Conservation (phyloP, 1,140 invertebrate genomes). For the Aphaenogaster floridana region DNA sequence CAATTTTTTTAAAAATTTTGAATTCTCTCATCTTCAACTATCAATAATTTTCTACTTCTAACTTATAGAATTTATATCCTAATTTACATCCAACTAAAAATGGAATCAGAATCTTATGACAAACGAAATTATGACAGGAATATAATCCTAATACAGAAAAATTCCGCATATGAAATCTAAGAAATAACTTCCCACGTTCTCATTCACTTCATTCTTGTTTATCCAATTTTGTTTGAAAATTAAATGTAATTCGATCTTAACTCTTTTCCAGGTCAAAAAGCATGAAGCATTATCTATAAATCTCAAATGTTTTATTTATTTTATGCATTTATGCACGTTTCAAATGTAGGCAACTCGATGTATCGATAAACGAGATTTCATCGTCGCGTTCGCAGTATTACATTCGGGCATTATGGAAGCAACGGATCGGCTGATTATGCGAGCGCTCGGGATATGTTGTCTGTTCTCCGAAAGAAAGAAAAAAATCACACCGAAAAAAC, state of each 20-base stretch:
- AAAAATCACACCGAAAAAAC: conserved; percentile 19
- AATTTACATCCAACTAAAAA: not conserved
- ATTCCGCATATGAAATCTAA: not conserved
- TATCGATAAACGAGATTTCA: conserved; percentile 16
- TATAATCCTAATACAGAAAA: not conserved
- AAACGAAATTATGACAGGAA: not conserved
- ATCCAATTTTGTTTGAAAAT: not conserved
- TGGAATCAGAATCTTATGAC: not conserved
- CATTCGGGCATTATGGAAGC: conserved; percentile 24
- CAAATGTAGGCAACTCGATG: not conserved
- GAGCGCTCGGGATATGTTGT: not conserved
- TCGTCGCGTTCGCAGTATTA: not conserved
- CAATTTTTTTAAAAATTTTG: not conserved
- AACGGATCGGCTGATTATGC: conserved; percentile 4
- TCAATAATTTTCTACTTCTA: not conserved
- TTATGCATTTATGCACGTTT: conserved; percentile 24
- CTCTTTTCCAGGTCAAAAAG: not conserved
- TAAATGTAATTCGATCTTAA: not conserved
- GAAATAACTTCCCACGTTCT: not conserved
- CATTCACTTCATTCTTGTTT: not conserved
- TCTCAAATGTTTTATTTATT: conserved; percentile 44
- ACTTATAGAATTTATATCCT: not conserved
- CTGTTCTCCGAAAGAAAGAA: not conserved
- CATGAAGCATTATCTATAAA: not conserved
- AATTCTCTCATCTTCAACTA: not conserved